Base-by-base conservation (phyloP, 2,113 vertebrate genomes). In the Ornithorhynchus anatinus region DNA sequence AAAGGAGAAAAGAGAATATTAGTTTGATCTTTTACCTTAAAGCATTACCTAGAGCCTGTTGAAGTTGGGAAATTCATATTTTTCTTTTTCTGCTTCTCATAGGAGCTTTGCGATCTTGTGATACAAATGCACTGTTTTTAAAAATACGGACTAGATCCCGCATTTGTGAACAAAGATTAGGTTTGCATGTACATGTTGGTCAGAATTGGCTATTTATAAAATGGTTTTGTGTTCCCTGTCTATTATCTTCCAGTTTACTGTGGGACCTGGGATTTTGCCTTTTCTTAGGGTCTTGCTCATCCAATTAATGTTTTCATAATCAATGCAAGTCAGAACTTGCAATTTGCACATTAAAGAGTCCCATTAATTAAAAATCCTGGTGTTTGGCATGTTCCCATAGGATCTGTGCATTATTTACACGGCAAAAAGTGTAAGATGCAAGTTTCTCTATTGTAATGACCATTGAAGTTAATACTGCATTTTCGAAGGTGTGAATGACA, bases 331-430 rank as follows among this genome's bases (percentile, higher is more conserved):
- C 88, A 92, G 90, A 92, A 92, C 88, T 92, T 88, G 91, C 93
- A 93, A 84, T 90, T 93, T 94, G 91, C 90, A 94, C 93, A 93
- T 93, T 93, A 93, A 93, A 93, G 91, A 92, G 91, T 84, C 57
- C 89, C 92, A 92, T 93, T 93, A 93, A 93, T 94, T 94, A 94
- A 94, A 88, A 90, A 91, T 90, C 89, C 84, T 89, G 84, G 84
- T 93, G 86, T 89, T 85, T 88, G 88, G 89, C 89, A 82, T 74
- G 88, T 89, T 92, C 91, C 91, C 80, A 35, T 84, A 90, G 91
- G 90, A 93, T 88, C 86, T 86, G 84, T 89, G 87, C 85, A 72
- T 93, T 93, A 91, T 93, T 92, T 92, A 91, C 86, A 88, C 81
- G 86, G 89, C 72, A 88, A 88, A 74, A 86, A 90, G 89, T 71